Evolutionary conservation across 2,888 invertebrate genomes (phyloP).

Genomic region (Oeneis ivallda): DNA sequence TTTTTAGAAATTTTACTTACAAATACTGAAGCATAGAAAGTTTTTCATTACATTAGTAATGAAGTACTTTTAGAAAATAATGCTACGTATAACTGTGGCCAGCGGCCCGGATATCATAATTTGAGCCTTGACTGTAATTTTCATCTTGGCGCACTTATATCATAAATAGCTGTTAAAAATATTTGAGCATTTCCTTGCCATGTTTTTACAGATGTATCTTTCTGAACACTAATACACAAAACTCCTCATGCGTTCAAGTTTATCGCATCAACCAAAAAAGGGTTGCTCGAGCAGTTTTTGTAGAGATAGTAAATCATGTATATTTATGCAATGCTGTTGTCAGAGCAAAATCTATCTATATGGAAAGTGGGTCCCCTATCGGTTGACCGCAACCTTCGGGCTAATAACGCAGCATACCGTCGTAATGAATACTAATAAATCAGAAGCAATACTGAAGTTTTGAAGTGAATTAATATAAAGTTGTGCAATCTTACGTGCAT

Average conservation of each 20-base stretch:
- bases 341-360: constrained; percentile 52
- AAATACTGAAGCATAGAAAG: no score
- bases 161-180: no score
- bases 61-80: no score
- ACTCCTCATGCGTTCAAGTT: constrained; percentile 27
- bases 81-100: no score
- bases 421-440: constrained; percentile 75
- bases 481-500: constrained; percentile 74
- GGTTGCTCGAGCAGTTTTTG: constrained; percentile 36
- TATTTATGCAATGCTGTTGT: constrained; percentile 43
- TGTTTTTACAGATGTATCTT: constrained; percentile 8
- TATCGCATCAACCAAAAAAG: constrained; percentile 35
- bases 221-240: constrained; percentile 24
- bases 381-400: constrained; percentile 51
- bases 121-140: no score
- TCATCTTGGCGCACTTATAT: no score
- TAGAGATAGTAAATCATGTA: constrained; percentile 41
- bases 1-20: no score
- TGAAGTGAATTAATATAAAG: constrained; percentile 79
- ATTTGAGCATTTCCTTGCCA: neutral
- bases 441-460: constrained; percentile 66
- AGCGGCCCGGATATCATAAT: no score
- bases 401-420: constrained; percentile 44
- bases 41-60: no score
- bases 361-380: constrained; percentile 51